Conservation (phyloP, 2,888 invertebrate genomes). For the Argynnis bischoffii region DNA sequence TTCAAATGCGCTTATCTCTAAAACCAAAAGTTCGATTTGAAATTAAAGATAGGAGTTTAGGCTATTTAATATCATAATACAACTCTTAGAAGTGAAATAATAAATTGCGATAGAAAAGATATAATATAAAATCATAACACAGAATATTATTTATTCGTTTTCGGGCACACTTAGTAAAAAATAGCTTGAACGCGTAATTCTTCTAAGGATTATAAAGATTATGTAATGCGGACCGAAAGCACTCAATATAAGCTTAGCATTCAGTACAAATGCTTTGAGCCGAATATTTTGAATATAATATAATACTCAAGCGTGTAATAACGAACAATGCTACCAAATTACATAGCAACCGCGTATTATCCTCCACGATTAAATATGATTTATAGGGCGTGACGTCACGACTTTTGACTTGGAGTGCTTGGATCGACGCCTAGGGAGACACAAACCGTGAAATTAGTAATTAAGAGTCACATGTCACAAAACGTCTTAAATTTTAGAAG, state of each 20-base stretch:
- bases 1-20: no score
- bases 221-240: constrained; percentile 18
- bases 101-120: background rate
- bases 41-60: no score
- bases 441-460: constrained; percentile 76
- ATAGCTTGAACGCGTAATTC: background rate
- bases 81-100: no score
- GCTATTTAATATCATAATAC: no score
- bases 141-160: background rate
- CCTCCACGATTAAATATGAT: constrained; percentile 68
- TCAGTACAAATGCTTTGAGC: constrained; percentile 32
- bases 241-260: constrained; percentile 23
- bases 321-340: constrained; percentile 42
- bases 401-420: constrained; percentile 49
- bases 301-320: constrained; percentile 38
- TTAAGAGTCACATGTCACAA: constrained; percentile 70
- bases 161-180: background rate
- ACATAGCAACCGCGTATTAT: constrained; percentile 51
- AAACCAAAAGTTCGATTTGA: no score
- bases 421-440: constrained; percentile 60
- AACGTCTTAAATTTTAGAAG: constrained; percentile 17
- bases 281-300: constrained; percentile 31
- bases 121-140: background rate
- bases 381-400: constrained; percentile 67
- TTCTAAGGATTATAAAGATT: constrained; percentile 6